Percentiles rank a stretch among this genome's conserved stretches.
Evolutionary conservation across 1,140 invertebrate species (phyloP).

Genomic region (Megalopta genalis): DNA sequence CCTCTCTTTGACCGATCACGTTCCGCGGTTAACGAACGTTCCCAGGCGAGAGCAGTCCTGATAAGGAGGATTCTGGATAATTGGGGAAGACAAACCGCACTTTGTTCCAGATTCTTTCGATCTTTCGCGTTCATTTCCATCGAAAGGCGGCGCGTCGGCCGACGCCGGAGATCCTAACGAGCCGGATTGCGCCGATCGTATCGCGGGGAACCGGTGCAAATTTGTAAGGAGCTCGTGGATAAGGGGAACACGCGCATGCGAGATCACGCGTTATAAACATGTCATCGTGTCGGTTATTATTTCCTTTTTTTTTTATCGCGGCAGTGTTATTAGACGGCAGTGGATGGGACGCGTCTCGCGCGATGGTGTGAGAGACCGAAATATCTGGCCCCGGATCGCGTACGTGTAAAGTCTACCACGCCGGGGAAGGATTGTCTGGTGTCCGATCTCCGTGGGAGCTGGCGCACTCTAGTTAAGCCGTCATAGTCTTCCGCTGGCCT

Average conservation of each 20-base stretch:
- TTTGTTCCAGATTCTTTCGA: constrained; percentile 24
- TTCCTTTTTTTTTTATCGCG: constrained; percentile 18
- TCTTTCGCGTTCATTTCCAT: constrained; percentile 1
- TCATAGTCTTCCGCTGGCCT: constrained; percentile 53
- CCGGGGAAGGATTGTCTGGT: constrained; percentile 54
- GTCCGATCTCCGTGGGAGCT: constrained; percentile 67
- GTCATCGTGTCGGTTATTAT: constrained; percentile 22
- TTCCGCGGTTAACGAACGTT: background rate
- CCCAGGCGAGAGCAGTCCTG: background rate
- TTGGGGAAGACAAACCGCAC: constrained; percentile 14
- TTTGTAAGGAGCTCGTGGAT: background rate
- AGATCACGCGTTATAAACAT: constrained; percentile 30
- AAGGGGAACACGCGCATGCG: background rate
- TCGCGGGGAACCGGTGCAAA: background rate
- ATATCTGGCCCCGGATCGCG: constrained; percentile 31
- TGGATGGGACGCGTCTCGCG: too few relatives aligned
- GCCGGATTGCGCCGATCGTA: background rate
- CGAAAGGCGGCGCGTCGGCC: background rate
- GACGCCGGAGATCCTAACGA: background rate
- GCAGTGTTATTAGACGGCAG: too few relatives aligned
- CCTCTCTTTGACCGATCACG: background rate
- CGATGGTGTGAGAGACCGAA: background rate
- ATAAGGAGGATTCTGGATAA: background rate
- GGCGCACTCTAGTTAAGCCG: constrained; percentile 62
- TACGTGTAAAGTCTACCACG: constrained; percentile 43